Percentiles rank a stretch among this genome's conserved stretches.
Evolutionary conservation across 2,113 vertebrate genomes (phyloP).

Genomic region (Scatophagus argus): DNA sequence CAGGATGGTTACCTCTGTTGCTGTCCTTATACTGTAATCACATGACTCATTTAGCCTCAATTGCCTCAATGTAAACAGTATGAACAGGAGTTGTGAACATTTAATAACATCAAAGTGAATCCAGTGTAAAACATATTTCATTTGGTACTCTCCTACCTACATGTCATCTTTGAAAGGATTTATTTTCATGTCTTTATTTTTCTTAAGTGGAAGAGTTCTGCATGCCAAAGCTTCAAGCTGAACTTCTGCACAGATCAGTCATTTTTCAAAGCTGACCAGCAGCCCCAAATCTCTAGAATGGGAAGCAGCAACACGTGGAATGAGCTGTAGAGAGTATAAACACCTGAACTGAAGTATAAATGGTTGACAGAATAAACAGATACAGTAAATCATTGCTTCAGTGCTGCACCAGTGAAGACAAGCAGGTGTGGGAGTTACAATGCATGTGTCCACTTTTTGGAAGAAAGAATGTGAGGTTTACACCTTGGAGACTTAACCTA

Average conservation of each 20-base stretch:
- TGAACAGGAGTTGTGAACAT: not conserved
- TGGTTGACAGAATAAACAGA: conserved; percentile 54
- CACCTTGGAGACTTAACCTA: conserved; percentile 14
- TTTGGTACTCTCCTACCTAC: not conserved
- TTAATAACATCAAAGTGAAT: conserved; percentile 7
- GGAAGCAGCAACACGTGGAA: conserved; percentile 21
- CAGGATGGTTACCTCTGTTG: not conserved
- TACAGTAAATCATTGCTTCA: conserved; percentile 37
- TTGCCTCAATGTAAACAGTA: no score
- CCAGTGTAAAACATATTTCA: not conserved
- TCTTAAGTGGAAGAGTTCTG: not conserved
- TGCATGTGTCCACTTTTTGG: conserved; percentile 15
- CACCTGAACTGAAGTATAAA: conserved; percentile 44
- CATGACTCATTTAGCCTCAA: not conserved
- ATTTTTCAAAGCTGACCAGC: conserved; percentile 56
- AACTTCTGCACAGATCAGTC: conserved; percentile 33
- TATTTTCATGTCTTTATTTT: not conserved
- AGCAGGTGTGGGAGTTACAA: conserved; percentile 13
- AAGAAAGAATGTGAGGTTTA: conserved; percentile 15
- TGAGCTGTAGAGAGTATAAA: conserved; percentile 30
- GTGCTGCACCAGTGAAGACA: conserved; percentile 5
- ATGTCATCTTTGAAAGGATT: not conserved
- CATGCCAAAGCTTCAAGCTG: conserved; percentile 13
- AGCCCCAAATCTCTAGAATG: conserved; percentile 43
- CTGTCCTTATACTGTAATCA: not conserved